Percentiles rank a stretch among this genome's conserved stretches.
phyloP scores from a whole-genome alignment of 2,113 vertebrate species.

The Jaculus jaculus region DNA sequence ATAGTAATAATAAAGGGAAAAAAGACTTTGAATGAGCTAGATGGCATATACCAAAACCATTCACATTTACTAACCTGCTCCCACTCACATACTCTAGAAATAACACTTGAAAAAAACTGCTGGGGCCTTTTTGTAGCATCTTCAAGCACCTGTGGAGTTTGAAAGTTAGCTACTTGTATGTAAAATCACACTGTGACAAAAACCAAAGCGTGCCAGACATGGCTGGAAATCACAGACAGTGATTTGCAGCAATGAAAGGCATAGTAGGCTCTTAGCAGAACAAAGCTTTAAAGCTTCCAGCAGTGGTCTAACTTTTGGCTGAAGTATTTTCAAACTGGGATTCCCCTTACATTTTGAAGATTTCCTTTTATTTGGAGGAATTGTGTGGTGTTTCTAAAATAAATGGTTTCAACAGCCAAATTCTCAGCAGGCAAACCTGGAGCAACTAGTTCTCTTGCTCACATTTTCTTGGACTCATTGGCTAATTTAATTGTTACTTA shows the following conservation, averaged over 20 bases:
- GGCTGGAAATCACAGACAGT: background rate
- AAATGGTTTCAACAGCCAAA: background rate
- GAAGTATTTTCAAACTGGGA: conserved; percentile 17
- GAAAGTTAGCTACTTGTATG: background rate
- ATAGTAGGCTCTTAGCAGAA: background rate
- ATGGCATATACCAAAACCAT: background rate
- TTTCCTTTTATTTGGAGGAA: background rate
- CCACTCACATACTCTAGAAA: background rate
- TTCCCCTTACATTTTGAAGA: background rate
- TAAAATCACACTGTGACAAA: background rate
- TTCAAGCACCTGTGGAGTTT: background rate
- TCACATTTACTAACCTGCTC: background rate
- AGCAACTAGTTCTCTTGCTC: background rate
- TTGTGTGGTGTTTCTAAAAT: conserved; percentile 25
- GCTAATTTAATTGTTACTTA: conserved; percentile 20
- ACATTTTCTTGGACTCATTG: background rate
- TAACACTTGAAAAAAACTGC: background rate
- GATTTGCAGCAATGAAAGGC: background rate
- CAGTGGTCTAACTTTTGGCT: background rate
- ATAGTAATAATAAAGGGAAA: too few relatives aligned
- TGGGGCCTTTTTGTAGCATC: background rate
- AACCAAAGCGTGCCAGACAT: background rate
- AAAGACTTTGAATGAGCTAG: background rate
- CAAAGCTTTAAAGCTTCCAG: background rate
- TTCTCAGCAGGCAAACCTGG: background rate